Percentiles rank a stretch among this genome's conserved stretches.
phyloP scores from a whole-genome alignment of 1,140 invertebrate genomes.

The Tetraneura akinire region DNA sequence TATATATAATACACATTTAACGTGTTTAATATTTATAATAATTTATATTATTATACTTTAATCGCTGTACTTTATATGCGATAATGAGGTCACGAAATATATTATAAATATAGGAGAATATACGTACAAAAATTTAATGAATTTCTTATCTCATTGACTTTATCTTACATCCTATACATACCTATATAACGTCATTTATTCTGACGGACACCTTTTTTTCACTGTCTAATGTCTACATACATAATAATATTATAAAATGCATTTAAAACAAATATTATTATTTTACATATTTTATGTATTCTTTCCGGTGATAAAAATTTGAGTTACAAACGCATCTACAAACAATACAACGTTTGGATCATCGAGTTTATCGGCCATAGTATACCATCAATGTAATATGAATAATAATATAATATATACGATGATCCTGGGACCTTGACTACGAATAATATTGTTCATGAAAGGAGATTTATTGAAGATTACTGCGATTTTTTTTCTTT shows the following conservation, averaged over 20 bases:
- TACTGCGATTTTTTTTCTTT: too few relatives aligned
- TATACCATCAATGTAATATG: not conserved
- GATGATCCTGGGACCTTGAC: not conserved
- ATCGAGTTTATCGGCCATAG: not conserved
- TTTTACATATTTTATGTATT: too few relatives aligned
- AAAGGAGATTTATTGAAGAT: too few relatives aligned
- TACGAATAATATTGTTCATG: not conserved
- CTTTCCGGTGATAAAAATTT: not conserved
- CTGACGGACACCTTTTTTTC: not conserved
- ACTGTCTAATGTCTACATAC: not conserved
- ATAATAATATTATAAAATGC: too few relatives aligned
- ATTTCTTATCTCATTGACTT: not conserved
- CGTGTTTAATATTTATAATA: too few relatives aligned
- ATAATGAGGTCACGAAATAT: not conserved
- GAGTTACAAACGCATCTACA: not conserved
- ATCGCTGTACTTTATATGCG: not conserved
- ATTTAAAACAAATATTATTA: not conserved
- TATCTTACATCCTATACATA: not conserved
- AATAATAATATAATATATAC: not conserved
- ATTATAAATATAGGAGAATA: not conserved
- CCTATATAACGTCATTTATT: not conserved
- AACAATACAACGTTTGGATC: conserved; percentile 13
- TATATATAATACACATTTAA: too few relatives aligned
- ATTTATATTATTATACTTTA: not conserved
- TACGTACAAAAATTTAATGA: too few relatives aligned